phyloP scores from a whole-genome alignment of 2,113 vertebrate genomes.

The Gallinago paraguaiae region DNA sequence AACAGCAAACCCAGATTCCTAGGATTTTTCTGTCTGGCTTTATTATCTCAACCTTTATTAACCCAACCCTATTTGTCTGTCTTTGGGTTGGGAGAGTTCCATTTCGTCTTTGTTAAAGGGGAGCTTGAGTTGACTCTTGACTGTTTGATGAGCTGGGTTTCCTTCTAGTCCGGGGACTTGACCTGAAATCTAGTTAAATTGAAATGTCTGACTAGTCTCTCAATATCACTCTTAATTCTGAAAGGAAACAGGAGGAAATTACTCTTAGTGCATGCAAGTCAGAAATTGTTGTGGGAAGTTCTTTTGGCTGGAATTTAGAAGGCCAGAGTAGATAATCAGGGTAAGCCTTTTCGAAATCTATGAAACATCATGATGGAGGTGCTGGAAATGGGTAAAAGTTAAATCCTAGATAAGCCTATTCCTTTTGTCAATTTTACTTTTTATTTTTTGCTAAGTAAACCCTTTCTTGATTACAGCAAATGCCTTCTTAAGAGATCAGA shows the following conservation, averaged over 20 bases:
- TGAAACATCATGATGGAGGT: background rate
- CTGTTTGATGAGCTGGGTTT: background rate
- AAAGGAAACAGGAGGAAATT: constrained; percentile 18
- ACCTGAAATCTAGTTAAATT: background rate
- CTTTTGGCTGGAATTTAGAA: constrained; percentile 8
- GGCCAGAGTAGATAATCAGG: background rate
- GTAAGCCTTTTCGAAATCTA: background rate
- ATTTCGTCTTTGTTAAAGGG: background rate
- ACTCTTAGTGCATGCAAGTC: background rate
- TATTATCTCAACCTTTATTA: no score
- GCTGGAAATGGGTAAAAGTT: constrained; percentile 23
- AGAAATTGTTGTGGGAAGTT: background rate
- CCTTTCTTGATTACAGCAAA: constrained; percentile 72
- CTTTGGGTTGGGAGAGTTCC: background rate
- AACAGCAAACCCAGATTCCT: background rate
- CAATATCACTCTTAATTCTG: constrained; percentile 8
- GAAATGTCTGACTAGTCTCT: background rate
- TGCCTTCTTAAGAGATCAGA: constrained; percentile 75
- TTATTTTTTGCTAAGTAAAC: constrained; percentile 48
- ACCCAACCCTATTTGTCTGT: background rate
- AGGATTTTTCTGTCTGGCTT: background rate
- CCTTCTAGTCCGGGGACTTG: background rate
- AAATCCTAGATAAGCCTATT: constrained; percentile 14
- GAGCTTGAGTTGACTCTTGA: background rate
- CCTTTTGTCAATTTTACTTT: background rate